phyloP scores from a whole-genome alignment of 2,797 vertebrate genomes.

The Malurus leucopterus region DNA sequence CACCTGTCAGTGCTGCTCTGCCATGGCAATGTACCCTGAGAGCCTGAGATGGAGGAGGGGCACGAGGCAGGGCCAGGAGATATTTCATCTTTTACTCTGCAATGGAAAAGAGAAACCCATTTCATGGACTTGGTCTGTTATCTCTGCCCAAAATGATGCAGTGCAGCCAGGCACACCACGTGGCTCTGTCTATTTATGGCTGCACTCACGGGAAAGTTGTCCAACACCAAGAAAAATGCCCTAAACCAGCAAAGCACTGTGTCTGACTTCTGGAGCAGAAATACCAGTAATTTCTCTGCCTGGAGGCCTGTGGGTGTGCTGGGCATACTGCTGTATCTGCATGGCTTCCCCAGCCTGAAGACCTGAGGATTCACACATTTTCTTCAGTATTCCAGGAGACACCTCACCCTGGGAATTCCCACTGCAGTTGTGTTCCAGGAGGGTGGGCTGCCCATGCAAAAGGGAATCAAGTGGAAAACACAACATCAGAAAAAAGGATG shows the following conservation, averaged over 20 bases:
- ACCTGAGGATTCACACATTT: background rate
- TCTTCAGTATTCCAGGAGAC: background rate
- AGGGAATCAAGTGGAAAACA: background rate
- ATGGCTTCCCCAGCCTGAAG: accelerated
- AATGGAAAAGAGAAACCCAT: background rate
- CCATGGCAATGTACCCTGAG: background rate
- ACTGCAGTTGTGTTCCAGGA: background rate
- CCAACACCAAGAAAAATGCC: background rate
- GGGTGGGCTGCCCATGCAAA: background rate
- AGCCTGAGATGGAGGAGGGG: background rate
- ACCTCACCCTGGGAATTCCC: background rate
- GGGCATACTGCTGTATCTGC: background rate
- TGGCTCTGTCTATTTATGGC: background rate
- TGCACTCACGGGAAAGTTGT: background rate
- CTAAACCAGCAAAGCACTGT: background rate
- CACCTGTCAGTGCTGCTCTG: background rate
- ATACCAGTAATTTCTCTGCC: background rate
- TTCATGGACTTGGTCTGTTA: background rate
- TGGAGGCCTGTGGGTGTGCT: background rate
- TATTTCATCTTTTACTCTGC: background rate
- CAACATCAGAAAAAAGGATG: background rate
- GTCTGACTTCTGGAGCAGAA: background rate
- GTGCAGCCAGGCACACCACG: background rate
- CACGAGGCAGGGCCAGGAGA: background rate
- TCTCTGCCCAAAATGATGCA: background rate